A percentile compares a stretch with the other conserved stretches of the same genome.
phyloP scores from a whole-genome alignment of 2,797 vertebrate species.

The Sebastiscus tertius region DNA sequence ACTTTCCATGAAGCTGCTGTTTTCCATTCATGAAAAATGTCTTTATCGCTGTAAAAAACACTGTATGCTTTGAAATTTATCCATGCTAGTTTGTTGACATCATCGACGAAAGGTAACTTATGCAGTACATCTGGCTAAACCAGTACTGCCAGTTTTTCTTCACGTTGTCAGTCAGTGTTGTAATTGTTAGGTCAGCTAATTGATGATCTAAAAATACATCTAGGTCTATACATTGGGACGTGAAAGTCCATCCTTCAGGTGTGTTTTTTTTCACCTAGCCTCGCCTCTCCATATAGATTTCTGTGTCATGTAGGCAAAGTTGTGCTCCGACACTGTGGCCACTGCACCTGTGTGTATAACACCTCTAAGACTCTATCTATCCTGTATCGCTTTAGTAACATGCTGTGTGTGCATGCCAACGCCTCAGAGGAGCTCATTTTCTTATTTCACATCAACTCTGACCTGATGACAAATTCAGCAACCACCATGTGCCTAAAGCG shows the following conservation, averaged over 20 bases:
- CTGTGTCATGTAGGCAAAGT: not conserved
- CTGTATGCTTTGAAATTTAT: not conserved
- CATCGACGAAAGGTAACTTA: not conserved
- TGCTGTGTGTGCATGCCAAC: not conserved
- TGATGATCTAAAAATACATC: not conserved
- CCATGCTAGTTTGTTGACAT: not conserved
- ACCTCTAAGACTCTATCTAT: not conserved
- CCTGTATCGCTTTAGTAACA: not conserved
- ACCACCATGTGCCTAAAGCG: not conserved
- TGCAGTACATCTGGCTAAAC: not conserved
- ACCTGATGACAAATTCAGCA: not conserved
- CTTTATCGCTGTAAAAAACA: not conserved
- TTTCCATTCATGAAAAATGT: not conserved
- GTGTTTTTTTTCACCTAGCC: not conserved
- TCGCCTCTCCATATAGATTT: not conserved
- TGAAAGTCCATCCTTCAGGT: not conserved
- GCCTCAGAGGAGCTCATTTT: not conserved
- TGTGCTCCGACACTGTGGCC: not conserved
- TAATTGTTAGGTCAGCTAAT: not conserved
- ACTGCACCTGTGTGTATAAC: not conserved
- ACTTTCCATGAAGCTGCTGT: not conserved
- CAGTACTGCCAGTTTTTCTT: not conserved
- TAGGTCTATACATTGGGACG: not conserved
- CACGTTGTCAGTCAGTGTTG: not conserved
- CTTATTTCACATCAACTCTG: not conserved